Percentiles rank a stretch among this genome's conserved stretches.
Conservation (phyloP, 2,797 vertebrate species). For the Hephaestus fuliginosus region DNA sequence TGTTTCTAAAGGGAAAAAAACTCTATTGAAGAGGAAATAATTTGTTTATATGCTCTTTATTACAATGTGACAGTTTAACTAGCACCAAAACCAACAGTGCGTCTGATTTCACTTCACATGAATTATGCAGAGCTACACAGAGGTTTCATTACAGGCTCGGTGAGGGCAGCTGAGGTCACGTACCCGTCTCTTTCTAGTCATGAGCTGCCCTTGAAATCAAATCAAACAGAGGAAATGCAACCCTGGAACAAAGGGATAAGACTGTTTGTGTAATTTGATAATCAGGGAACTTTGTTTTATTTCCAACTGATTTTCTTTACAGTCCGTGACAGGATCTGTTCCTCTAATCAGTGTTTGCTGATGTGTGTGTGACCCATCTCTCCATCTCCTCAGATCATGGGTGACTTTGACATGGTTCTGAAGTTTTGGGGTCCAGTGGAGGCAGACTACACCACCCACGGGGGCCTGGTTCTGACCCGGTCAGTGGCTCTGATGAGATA, state of each 20-base stretch:
- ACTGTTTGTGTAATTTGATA: neutral
- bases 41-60: neutral
- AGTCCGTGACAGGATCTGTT: neutral
- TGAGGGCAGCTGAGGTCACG: constrained; percentile 40
- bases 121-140: constrained; percentile 20
- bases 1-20: neutral
- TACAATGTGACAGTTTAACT: neutral
- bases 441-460: constrained; percentile 66
- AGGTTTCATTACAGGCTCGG: constrained; percentile 11
- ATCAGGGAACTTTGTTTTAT: neutral
- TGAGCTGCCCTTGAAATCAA: constrained; percentile 23
- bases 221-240: constrained; percentile 22
- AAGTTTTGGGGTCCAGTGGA: constrained; percentile 82
- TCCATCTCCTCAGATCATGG: constrained; percentile 72
- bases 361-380: constrained; percentile 5
- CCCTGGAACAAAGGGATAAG: constrained; percentile 5
- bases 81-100: neutral
- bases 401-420: constrained; percentile 80
- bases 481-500: constrained; percentile 67
- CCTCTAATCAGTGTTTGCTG: neutral
- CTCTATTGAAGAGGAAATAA: neutral
- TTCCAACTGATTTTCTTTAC: neutral
- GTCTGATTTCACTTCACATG: constrained; percentile 17
- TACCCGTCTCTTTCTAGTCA: neutral
- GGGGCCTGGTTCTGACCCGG: constrained; percentile 81